Evolutionary conservation across 2,888 invertebrate species (phyloP).

Genomic region (Pammene aurita): DNA sequence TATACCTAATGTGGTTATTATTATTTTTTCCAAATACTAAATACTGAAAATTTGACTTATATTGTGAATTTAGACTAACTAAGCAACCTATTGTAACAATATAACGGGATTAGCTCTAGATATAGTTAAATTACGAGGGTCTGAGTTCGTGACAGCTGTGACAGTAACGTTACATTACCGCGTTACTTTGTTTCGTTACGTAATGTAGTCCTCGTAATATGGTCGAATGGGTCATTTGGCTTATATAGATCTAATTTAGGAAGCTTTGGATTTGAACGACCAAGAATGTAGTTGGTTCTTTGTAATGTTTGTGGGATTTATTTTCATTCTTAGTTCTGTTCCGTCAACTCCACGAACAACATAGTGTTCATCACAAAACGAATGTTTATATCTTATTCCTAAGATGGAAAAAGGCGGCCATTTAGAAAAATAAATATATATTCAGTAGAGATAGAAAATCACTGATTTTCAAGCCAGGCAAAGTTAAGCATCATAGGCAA

Average conservation of each 20-base stretch:
- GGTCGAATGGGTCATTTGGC: constrained; percentile 26
- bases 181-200: constrained; percentile 41
- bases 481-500: too few species aligned
- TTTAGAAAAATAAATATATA: too few species aligned
- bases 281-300: background rate
- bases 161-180: constrained; percentile 38
- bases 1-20: too few species aligned
- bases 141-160: constrained; percentile 37
- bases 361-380: too few species aligned
- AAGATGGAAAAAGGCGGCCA: too few species aligned
- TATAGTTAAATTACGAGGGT: constrained; percentile 41
- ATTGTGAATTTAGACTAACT: constrained; percentile 31
- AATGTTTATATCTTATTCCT: too few species aligned
- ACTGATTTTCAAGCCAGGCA: too few species aligned
- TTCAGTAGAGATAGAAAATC: too few species aligned
- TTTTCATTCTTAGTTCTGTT: too few species aligned
- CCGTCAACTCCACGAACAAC: too few species aligned
- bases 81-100: constrained; percentile 42
- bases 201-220: constrained; percentile 28
- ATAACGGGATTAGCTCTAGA: constrained; percentile 41
- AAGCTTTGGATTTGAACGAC: constrained; percentile 4
- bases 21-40: too few species aligned
- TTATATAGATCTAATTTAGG: constrained; percentile 29
- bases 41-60: background rate
- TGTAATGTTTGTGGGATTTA: too few species aligned